These are phyloP conservation scores for Gortyna flavago DNA, from an alignment of 2,888 invertebrate species.

Conservation along the genomic window DNA sequence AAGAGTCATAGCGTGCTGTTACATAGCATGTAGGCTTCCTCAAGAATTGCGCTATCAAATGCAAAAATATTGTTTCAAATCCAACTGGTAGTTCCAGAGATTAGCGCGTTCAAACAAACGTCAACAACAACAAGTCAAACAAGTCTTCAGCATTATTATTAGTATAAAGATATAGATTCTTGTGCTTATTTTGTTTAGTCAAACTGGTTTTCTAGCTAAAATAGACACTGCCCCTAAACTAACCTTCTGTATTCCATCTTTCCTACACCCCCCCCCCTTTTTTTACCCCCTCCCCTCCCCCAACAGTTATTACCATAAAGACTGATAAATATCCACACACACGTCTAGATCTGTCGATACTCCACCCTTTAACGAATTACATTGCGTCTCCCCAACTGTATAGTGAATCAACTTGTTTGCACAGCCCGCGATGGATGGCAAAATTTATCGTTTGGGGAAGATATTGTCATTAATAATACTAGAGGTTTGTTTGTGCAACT, in stretches of 20 bases:
- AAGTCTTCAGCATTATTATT: no score
- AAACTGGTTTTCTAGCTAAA: background rate
- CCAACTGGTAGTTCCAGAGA: no score
- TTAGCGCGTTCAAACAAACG: no score
- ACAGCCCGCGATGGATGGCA: conserved; percentile 59
- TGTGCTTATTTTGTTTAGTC: background rate
- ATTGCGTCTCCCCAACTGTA: conserved; percentile 52
- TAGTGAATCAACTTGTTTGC: conserved; percentile 40
- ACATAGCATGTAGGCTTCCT: no score
- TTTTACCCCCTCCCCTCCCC: conserved; percentile 32
- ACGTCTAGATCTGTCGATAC: conserved; percentile 71
- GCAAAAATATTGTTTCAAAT: no score
- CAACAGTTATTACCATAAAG: conserved; percentile 79
- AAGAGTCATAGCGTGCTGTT: no score
- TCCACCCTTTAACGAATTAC: conserved; percentile 51
- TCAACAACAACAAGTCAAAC: no score
- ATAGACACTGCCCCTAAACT: background rate
- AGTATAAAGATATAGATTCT: no score
- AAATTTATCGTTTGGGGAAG: conserved; percentile 47
- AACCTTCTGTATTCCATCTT: conserved; percentile 35
- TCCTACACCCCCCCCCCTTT: background rate
- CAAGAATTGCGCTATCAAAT: no score
- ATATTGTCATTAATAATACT: conserved; percentile 53
- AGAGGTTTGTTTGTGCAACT: conserved; percentile 53
- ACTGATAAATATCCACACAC: conserved; percentile 79